A percentile compares a stretch with the other conserved stretches of the same genome.
Evolutionary conservation across 2,797 vertebrate genomes (phyloP).

Genomic region (Premnoplex brunnescens): DNA sequence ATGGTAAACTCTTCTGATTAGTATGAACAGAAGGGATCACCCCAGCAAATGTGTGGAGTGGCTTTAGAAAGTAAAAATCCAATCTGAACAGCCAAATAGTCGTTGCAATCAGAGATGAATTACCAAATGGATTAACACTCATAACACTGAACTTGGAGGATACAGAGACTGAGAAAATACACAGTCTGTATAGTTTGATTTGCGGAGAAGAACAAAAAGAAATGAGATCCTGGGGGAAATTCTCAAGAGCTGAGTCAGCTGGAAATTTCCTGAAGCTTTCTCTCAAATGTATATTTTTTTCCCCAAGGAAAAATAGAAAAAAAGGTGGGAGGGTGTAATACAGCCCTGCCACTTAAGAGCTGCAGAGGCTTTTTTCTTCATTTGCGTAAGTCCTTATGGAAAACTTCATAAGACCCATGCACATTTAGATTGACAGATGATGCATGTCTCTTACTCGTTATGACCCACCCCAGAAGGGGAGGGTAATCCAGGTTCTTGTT

Average conservation of each 20-base stretch:
- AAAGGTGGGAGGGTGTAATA: neutral
- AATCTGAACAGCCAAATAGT: neutral
- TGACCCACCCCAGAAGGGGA: no score
- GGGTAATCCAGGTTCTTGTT: no score
- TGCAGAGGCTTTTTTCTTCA: neutral
- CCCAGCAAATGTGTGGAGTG: neutral
- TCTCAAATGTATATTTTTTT: neutral
- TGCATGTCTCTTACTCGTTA: neutral
- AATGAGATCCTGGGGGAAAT: neutral
- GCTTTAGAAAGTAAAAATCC: neutral
- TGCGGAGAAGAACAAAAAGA: neutral
- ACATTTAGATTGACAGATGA: neutral
- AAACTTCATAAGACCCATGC: neutral
- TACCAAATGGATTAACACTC: neutral
- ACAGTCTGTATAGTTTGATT: neutral
- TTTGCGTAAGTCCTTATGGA: neutral
- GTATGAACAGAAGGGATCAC: neutral
- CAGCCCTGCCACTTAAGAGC: neutral
- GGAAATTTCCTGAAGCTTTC: neutral
- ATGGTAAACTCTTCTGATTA: neutral
- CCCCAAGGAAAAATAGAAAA: neutral
- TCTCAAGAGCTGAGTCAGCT: neutral
- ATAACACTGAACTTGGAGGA: neutral
- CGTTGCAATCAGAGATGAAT: neutral
- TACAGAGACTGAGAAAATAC: neutral